Evolutionary conservation across 2,797 vertebrate genomes (phyloP).

Genomic region (Carduelis carduelis): DNA sequence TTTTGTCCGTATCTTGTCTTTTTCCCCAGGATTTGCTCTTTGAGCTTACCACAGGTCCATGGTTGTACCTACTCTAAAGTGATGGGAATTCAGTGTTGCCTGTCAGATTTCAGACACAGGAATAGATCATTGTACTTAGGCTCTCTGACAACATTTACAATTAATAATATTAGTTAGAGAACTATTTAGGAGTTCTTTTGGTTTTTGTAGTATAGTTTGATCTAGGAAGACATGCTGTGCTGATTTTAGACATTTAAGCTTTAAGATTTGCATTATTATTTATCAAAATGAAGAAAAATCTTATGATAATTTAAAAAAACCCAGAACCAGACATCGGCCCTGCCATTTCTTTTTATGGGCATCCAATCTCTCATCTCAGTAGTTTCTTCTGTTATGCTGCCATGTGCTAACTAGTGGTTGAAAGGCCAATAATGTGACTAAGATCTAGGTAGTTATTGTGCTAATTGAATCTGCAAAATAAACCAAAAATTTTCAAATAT

Average conservation of each 20-base stretch:
- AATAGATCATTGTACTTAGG: not conserved
- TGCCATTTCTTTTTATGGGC: not conserved
- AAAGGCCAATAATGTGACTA: not conserved
- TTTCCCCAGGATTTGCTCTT: not conserved
- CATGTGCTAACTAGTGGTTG: not conserved
- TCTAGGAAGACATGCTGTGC: not conserved
- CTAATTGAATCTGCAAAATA: not conserved
- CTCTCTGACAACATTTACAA: not conserved
- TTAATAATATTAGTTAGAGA: not conserved
- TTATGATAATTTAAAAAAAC: not conserved
- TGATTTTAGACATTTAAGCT: not conserved
- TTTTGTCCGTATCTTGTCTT: not conserved
- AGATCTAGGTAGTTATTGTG: not conserved
- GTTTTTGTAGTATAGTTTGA: not conserved
- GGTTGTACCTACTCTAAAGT: not conserved
- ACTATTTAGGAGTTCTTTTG: not conserved
- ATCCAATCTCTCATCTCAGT: not conserved
- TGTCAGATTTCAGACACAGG: not conserved
- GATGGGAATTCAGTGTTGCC: not conserved
- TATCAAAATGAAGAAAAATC: not conserved
- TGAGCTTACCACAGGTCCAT: rapidly evolving
- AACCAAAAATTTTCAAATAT: not conserved
- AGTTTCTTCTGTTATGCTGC: not conserved
- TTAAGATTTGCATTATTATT: not conserved
- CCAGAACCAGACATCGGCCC: not conserved